Evolutionary conservation across 2,113 vertebrate genomes (phyloP).

Genomic region (Ciconia boyciana): DNA sequence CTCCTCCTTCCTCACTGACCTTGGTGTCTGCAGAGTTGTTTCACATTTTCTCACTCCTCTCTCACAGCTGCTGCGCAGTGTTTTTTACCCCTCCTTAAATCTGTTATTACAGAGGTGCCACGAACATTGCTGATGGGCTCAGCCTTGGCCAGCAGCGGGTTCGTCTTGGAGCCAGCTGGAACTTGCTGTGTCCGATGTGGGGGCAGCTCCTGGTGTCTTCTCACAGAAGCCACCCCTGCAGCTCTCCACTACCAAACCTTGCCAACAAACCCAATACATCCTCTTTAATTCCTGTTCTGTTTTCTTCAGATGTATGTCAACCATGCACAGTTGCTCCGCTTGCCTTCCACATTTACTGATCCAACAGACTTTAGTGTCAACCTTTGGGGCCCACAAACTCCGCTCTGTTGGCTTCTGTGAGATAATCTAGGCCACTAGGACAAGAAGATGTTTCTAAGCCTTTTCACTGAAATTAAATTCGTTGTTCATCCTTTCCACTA

Average conservation of each 20-base stretch:
- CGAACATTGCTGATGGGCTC: not conserved
- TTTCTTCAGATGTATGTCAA: not conserved
- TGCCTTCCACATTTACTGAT: not conserved
- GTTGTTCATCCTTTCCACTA: constrained; percentile 11
- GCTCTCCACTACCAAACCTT: not conserved
- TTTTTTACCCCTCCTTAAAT: not conserved
- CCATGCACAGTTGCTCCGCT: not conserved
- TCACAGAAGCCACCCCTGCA: not conserved
- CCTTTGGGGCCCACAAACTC: not conserved
- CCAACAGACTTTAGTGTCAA: not conserved
- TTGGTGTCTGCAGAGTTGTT: not conserved
- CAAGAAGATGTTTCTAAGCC: not conserved
- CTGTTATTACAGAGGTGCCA: not conserved
- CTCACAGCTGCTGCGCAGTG: not conserved
- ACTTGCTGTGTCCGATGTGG: not conserved
- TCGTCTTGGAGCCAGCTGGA: not conserved
- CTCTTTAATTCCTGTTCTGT: not conserved
- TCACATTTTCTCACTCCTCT: not conserved
- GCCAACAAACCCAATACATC: not conserved
- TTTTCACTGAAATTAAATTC: not conserved
- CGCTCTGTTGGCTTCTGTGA: not conserved
- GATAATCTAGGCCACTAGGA: not conserved
- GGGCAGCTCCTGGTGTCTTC: not conserved
- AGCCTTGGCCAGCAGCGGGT: fast-evolving
- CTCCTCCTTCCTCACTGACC: not conserved